A percentile compares a stretch with the other conserved stretches of the same genome.
These are phyloP conservation scores for Phylloscopus trochiloides DNA, from an alignment of 2,113 vertebrate species.

Conservation along the genomic window DNA sequence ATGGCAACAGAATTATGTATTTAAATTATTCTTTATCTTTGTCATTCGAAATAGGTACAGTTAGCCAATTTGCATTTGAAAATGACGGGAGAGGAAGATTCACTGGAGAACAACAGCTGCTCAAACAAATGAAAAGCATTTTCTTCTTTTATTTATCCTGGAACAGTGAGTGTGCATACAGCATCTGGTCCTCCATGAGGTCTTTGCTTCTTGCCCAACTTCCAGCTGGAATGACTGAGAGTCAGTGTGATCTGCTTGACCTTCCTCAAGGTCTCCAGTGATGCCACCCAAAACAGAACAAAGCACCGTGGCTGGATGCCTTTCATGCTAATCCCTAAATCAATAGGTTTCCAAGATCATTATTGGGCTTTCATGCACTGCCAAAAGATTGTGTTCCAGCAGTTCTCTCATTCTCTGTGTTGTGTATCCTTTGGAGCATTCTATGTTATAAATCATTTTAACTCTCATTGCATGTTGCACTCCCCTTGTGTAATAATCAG, in stretches of 20 bases:
- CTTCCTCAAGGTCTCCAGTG: constrained; percentile 9
- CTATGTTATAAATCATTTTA: background rate
- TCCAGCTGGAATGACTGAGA: constrained; percentile 27
- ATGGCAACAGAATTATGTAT: background rate
- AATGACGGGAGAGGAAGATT: background rate
- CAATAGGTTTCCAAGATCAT: background rate
- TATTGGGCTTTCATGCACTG: background rate
- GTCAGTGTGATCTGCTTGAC: background rate
- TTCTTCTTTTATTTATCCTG: constrained; percentile 39
- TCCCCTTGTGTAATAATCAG: background rate
- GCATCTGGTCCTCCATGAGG: background rate
- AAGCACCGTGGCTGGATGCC: constrained; percentile 10
- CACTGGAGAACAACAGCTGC: constrained; percentile 17
- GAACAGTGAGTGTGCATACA: background rate
- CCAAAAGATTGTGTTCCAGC: constrained; percentile 39
- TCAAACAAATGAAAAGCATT: constrained; percentile 9
- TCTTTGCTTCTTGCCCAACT: background rate
- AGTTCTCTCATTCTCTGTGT: background rate
- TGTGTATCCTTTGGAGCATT: background rate
- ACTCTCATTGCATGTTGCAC: background rate
- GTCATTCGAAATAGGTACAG: background rate
- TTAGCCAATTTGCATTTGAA: background rate
- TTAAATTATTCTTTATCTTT: background rate
- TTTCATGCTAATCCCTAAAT: constrained; percentile 28
- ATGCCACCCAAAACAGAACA: constrained; percentile 37